Conservation (phyloP, 2,113 vertebrate genomes). For the Haplotaxodon microlepis region DNA sequence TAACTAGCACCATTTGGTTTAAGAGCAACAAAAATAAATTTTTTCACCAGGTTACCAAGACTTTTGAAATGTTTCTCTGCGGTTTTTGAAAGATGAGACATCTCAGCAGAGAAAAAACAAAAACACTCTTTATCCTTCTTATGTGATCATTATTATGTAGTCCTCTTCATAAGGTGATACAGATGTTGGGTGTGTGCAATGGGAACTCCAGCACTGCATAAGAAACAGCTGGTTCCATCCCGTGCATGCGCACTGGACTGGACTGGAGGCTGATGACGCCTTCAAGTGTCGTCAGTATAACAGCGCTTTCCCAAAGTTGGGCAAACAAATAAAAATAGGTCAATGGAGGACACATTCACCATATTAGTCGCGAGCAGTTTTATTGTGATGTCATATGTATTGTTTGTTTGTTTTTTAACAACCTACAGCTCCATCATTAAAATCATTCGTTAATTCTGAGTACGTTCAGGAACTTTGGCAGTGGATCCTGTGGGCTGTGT, state of each 20-base stretch:
- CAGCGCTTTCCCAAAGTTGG: neutral
- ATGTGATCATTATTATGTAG: neutral
- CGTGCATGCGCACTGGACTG: conserved; percentile 23
- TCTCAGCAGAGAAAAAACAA: neutral
- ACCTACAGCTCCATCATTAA: neutral
- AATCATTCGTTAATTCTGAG: rapidly evolving
- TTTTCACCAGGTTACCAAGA: neutral
- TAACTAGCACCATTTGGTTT: neutral
- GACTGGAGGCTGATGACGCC: neutral
- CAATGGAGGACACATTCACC: neutral
- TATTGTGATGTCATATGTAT: neutral
- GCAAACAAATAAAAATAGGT: neutral
- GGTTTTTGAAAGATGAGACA: neutral
- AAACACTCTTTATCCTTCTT: neutral
- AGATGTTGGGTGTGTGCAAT: conserved; percentile 14
- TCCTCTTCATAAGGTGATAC: neutral
- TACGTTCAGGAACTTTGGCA: neutral
- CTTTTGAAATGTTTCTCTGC: rapidly evolving
- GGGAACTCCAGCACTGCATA: neutral
- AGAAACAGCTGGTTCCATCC: conserved; percentile 17
- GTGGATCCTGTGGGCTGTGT: neutral
- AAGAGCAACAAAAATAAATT: neutral
- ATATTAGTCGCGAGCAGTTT: neutral
- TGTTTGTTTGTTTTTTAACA: neutral
- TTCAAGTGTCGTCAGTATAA: neutral